Evolutionary conservation across 2,888 invertebrate species (phyloP), one percentile per base, ranked within the genome.

Genomic region (Nycteola revayana): DNA sequence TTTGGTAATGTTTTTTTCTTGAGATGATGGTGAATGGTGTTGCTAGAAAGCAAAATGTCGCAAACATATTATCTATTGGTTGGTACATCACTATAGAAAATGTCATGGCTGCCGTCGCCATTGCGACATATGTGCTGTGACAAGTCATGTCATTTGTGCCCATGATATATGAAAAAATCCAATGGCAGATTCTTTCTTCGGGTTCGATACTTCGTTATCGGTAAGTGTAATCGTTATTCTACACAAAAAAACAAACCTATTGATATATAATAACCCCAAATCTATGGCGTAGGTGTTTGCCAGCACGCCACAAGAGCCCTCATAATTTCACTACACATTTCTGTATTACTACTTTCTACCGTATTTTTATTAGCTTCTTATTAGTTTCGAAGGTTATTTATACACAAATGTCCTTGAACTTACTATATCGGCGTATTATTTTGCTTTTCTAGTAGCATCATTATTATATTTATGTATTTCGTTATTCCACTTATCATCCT

Each of bases 151-250:
- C 91, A 92, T 83, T 90, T 90, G 88, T 82, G 89, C 90, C 77
- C 89, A 89, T 89, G 90, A 88, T 89, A 84, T 76, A 90, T 90
- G 90, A 90, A 85, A 86, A 86, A 77, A 76, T 81, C 86, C 83
- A 93, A 95, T 95, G 95, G 95, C 94, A 92, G 93, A 95, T 92
- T 93, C 94, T 88, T 95, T 95, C 92, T 95, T 95, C 91, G 94
- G 93, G 90, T 94, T 95, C 90, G 93, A 94, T 90, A 91, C 94
- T 79, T 90, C 93, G 83, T 75, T 92, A 89, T 92, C 93, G 90
- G 95, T 94, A 88, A 94, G 93, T 91, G 73, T 42, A 48, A 39
- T 39, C 28, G 42, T 32, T 48, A 52, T 66, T 66, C 55, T 59
- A 51, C 36, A 7, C 24, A 31, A 44, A 48, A 36, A 48, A 32